A percentile compares a stretch with the other conserved stretches of the same genome.
Conservation (phyloP, 2,797 vertebrate genomes). For the Catamblyrhynchus diadema region DNA sequence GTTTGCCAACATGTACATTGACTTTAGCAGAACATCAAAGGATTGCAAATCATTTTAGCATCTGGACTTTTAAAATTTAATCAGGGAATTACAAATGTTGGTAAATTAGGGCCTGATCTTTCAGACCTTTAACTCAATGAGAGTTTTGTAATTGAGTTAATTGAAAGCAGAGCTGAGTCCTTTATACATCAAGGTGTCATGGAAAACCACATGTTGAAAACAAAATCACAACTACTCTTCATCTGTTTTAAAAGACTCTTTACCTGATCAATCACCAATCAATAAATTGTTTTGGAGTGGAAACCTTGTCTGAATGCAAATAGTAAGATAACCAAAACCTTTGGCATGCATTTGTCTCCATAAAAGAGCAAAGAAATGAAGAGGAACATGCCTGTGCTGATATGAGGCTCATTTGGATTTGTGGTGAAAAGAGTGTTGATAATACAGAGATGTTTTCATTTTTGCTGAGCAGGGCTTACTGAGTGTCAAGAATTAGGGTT, state of each 20-base stretch:
- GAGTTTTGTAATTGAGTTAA: neutral
- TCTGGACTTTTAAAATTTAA: slow-evolving; percentile 26
- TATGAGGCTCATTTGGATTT: neutral
- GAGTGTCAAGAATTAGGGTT: neutral
- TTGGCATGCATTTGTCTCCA: neutral
- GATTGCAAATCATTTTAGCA: slow-evolving; percentile 5
- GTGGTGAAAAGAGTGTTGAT: neutral
- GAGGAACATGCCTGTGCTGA: neutral
- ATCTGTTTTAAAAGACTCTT: neutral
- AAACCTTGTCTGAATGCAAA: neutral
- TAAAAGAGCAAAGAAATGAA: neutral
- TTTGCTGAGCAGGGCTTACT: neutral
- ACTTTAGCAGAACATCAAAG: slow-evolving; percentile 3
- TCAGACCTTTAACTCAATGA: neutral
- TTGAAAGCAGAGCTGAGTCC: neutral
- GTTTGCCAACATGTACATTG: neutral
- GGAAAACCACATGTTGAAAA: neutral
- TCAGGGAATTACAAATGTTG: neutral
- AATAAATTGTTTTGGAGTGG: neutral
- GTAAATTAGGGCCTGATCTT: neutral
- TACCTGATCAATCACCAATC: neutral
- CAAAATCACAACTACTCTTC: neutral
- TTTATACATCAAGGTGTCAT: neutral
- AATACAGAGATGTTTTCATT: neutral
- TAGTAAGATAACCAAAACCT: neutral